Conservation (phyloP, 2,113 vertebrate species). For the Poicephalus gulielmi region DNA sequence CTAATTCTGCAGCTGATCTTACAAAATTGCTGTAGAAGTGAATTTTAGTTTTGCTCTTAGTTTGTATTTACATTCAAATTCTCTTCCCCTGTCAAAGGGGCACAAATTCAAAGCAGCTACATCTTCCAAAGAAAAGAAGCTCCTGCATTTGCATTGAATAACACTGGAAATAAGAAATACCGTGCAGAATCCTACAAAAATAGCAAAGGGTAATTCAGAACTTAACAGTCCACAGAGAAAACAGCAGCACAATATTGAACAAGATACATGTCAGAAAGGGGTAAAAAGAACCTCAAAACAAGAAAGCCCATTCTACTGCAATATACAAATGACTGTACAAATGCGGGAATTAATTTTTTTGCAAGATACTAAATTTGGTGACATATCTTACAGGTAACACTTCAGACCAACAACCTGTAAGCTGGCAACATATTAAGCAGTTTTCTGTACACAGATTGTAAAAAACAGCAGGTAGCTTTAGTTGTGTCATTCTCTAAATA, state of each 20-base stretch:
- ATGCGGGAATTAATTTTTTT: background rate
- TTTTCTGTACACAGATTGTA: accelerated
- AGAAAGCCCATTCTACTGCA: background rate
- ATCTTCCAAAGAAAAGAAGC: background rate
- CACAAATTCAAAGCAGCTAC: background rate
- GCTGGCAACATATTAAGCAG: background rate
- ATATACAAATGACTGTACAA: background rate
- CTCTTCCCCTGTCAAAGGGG: background rate
- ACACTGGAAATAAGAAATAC: background rate
- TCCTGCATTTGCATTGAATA: background rate
- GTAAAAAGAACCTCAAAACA: background rate
- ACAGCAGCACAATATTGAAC: background rate
- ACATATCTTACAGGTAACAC: background rate
- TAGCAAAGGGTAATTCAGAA: background rate
- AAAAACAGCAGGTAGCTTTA: background rate
- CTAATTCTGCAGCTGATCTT: background rate
- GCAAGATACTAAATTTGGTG: background rate
- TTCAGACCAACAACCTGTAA: background rate
- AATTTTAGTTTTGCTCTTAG: background rate
- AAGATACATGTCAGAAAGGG: background rate
- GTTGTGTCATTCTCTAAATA: background rate
- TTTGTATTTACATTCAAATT: background rate
- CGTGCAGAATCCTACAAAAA: background rate
- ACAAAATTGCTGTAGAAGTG: background rate
- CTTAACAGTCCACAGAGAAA: background rate